phyloP scores from a whole-genome alignment of 2,113 vertebrate species.

The Siphamia tubifer region DNA sequence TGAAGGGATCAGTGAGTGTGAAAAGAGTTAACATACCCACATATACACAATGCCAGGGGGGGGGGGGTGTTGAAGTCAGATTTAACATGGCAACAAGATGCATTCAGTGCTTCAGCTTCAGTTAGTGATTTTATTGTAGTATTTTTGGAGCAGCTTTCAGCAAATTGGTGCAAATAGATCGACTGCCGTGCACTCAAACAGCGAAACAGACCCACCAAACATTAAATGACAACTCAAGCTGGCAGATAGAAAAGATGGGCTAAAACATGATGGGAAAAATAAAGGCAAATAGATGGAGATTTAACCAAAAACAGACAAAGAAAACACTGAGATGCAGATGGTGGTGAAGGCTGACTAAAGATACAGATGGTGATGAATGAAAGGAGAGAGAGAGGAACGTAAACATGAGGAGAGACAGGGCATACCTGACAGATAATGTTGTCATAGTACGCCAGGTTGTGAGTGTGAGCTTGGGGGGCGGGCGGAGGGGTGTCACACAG shows the following conservation, averaged over 20 bases:
- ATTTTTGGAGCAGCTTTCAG: background rate
- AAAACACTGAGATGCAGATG: background rate
- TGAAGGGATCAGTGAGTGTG: conserved; percentile 57
- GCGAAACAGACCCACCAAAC: background rate
- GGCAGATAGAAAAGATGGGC: background rate
- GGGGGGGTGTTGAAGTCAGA: too few relatives aligned
- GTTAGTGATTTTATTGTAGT: background rate
- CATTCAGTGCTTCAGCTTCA: background rate
- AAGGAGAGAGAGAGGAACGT: conserved; percentile 3
- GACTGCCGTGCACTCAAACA: background rate
- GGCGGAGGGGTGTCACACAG: conserved; percentile 73
- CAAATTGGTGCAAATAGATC: background rate
- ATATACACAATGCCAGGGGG: too few relatives aligned
- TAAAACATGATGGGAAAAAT: background rate
- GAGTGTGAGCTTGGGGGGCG: conserved; percentile 80
- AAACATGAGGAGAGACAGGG: conserved; percentile 54
- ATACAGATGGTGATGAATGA: background rate
- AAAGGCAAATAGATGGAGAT: background rate
- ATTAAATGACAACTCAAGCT: background rate
- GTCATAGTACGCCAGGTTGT: conserved; percentile 83
- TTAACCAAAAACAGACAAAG: background rate
- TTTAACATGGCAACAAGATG: background rate
- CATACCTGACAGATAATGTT: conserved; percentile 86
- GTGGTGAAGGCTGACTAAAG: background rate
- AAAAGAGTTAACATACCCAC: conserved; percentile 46